Evolutionary conservation across 2,888 invertebrate species (phyloP).

Genomic region (Chrysina gloriosa): DNA sequence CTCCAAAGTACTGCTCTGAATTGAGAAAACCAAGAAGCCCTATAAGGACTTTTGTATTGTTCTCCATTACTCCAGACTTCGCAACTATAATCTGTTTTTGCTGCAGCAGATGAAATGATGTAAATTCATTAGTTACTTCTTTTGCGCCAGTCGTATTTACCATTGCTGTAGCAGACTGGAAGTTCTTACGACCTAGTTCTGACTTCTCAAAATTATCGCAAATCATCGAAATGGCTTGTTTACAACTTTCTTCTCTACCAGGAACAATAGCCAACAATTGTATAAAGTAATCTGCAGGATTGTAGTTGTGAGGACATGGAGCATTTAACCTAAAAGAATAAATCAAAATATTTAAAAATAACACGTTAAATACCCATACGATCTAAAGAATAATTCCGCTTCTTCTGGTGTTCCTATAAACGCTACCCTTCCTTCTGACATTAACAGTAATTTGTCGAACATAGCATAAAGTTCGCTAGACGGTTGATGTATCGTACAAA

Average conservation of each 20-base stretch:
- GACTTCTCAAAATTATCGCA: slow-evolving; percentile 81
- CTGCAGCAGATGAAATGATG: neutral
- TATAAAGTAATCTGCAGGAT: slow-evolving; percentile 95
- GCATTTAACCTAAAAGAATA: slow-evolving; percentile 75
- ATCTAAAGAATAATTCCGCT: slow-evolving; percentile 82
- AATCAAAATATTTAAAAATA: neutral
- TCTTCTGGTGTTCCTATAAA: slow-evolving; percentile 85
- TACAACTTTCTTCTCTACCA: slow-evolving; percentile 82
- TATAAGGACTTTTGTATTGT: slow-evolving; percentile 70
- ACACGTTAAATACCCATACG: slow-evolving; percentile 69
- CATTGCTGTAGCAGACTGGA: slow-evolving; percentile 69
- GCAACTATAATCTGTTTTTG: slow-evolving; percentile 52
- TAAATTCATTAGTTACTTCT: no score
- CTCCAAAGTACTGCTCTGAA: slow-evolving; percentile 91
- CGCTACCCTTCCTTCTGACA: slow-evolving; percentile 93
- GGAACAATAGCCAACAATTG: slow-evolving; percentile 89
- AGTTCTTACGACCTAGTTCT: slow-evolving; percentile 71
- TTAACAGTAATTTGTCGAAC: slow-evolving; percentile 88
- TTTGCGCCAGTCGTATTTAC: slow-evolving; percentile 30
- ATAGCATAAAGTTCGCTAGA: slow-evolving; percentile 90
- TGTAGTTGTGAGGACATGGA: slow-evolving; percentile 89
- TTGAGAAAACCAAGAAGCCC: slow-evolving; percentile 89
- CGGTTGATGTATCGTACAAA: slow-evolving; percentile 96
- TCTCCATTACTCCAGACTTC: slow-evolving; percentile 56
- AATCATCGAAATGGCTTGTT: slow-evolving; percentile 81